A percentile compares a stretch with the other conserved stretches of the same genome.
Conservation (phyloP, 2,113 vertebrate genomes). For the Carassius gibelio region DNA sequence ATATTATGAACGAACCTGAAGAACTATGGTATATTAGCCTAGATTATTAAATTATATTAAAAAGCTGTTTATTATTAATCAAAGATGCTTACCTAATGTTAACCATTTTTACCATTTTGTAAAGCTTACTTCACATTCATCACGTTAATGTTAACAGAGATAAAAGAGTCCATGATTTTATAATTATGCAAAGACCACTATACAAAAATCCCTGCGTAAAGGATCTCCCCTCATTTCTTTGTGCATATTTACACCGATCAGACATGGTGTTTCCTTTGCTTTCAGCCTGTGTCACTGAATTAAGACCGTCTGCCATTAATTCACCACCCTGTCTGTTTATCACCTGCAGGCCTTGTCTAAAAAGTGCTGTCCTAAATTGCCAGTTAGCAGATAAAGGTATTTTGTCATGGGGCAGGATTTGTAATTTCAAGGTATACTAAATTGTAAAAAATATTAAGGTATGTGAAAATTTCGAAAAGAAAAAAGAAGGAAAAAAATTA, state of each 20-base stretch:
- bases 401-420: conserved; percentile 52
- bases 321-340: conserved; percentile 46
- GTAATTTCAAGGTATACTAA: conserved; percentile 53
- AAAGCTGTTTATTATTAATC: too few species aligned
- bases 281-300: conserved; percentile 28
- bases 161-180: neutral
- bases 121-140: neutral
- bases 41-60: neutral
- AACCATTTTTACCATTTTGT: neutral
- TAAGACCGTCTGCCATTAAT: conserved; percentile 33
- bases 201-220: neutral
- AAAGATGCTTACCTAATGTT: neutral
- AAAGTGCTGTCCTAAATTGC: conserved; percentile 34
- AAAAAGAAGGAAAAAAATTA: neutral
- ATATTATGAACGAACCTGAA: neutral
- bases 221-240: neutral
- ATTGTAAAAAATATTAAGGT: conserved; percentile 40
- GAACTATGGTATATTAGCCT: neutral
- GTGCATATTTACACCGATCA: conserved; percentile 24
- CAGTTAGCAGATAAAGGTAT: conserved; percentile 49
- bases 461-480: conserved; percentile 4
- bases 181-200: neutral
- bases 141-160: neutral
- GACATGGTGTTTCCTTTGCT: neutral
- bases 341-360: conserved; percentile 45